Conservation (phyloP, 1,140 invertebrate species). For the Drosophila hydei region DNA sequence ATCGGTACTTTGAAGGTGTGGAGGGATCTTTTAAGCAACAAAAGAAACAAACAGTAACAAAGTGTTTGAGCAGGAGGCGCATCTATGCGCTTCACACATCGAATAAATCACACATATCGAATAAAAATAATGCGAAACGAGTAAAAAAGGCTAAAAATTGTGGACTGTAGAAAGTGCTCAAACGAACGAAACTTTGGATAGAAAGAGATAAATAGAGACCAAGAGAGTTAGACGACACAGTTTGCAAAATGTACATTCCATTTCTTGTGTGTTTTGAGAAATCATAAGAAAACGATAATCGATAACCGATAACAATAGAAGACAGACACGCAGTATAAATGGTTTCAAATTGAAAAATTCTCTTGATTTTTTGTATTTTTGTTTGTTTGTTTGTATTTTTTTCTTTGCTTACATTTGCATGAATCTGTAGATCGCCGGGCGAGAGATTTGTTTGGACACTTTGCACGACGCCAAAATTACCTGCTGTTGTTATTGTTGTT, state of each 20-base stretch:
- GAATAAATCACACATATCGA: constrained; percentile 27
- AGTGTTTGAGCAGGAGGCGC: not conserved
- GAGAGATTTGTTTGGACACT: constrained; percentile 75
- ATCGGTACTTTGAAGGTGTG: constrained; percentile 26
- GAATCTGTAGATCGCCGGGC: constrained; percentile 83
- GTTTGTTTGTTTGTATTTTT: constrained; percentile 33
- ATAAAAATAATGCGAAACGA: constrained; percentile 45
- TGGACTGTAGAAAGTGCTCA: constrained; percentile 50
- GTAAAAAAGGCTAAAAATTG: constrained; percentile 37
- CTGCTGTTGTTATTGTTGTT: constrained; percentile 64
- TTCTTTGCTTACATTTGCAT: constrained; percentile 83
- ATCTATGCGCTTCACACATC: not conserved
- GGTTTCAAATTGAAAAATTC: constrained; percentile 35
- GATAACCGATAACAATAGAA: constrained; percentile 48
- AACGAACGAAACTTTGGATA: constrained; percentile 47
- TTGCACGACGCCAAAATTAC: constrained; percentile 80
- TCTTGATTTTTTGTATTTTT: constrained; percentile 42
- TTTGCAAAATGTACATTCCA: constrained; percentile 55
- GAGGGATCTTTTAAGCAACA: constrained; percentile 10
- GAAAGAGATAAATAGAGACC: constrained; percentile 29
- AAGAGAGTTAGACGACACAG: constrained; percentile 50
- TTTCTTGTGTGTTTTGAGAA: constrained; percentile 23
- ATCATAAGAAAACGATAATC: constrained; percentile 48
- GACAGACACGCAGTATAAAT: constrained; percentile 66
- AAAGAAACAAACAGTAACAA: constrained; percentile 19